Evolutionary conservation across 1,140 invertebrate genomes (phyloP).

Genomic region (Trinorchestia longiramus): DNA sequence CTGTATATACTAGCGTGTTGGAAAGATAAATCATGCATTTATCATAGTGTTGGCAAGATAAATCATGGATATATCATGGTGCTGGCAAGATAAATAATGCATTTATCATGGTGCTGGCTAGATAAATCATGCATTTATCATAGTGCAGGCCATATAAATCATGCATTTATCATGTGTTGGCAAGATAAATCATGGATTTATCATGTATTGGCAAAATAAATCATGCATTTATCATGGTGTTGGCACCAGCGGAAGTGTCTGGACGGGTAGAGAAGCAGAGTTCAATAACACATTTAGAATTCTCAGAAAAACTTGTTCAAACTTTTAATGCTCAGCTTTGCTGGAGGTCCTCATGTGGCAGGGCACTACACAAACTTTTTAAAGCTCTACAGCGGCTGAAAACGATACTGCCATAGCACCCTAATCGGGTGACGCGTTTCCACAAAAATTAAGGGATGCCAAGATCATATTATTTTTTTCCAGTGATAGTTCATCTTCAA

Average conservation of each 20-base stretch:
- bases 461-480: background rate
- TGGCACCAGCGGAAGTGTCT: background rate
- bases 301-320: background rate
- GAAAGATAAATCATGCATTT: background rate
- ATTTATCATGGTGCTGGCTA: too few species aligned
- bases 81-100: too few species aligned
- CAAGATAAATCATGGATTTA: too few species aligned
- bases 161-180: too few species aligned
- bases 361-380: background rate
- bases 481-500: background rate
- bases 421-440: background rate
- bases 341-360: background rate
- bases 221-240: background rate
- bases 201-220: background rate
- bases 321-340: constrained; percentile 22
- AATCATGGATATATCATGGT: too few species aligned
- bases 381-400: background rate
- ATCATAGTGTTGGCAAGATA: background rate
- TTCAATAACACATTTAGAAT: background rate
- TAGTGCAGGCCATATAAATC: too few species aligned
- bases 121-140: too few species aligned
- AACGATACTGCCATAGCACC: background rate
- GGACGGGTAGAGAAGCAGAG: background rate
- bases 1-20: too few species aligned
- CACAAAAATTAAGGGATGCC: background rate